Evolutionary conservation across 2,113 vertebrate genomes (phyloP).

Genomic region (Myocastor coypus): DNA sequence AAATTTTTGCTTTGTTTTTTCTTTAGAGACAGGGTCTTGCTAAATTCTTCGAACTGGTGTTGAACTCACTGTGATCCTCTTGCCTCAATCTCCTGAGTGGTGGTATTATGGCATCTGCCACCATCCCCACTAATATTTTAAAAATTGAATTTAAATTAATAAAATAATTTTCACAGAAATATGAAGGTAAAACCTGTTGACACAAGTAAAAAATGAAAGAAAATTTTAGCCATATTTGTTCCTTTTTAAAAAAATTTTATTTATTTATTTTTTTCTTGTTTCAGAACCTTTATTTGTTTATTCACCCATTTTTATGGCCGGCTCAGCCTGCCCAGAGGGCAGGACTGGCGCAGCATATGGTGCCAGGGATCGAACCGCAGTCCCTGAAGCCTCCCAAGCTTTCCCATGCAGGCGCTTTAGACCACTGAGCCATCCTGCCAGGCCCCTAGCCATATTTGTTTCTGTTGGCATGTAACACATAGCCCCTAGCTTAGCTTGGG

Average conservation of each 20-base stretch:
- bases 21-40: not conserved
- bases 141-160: constrained; percentile 28
- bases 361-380: too few relatives aligned
- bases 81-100: not conserved
- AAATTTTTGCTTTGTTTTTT: not conserved
- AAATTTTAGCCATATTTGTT: not conserved
- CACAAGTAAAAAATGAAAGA: not conserved
- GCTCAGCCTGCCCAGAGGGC: too few relatives aligned
- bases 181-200: not conserved
- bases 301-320: too few relatives aligned
- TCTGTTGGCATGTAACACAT: not conserved
- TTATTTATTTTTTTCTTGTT: too few relatives aligned
- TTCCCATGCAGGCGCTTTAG: too few relatives aligned
- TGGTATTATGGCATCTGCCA: not conserved
- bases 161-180: not conserved
- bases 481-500: not conserved
- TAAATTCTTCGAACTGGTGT: not conserved
- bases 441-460: not conserved
- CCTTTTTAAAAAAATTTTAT: too few relatives aligned
- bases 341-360: too few relatives aligned
- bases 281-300: too few relatives aligned
- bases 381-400: too few relatives aligned
- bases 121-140: not conserved
- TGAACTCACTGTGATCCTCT: not conserved
- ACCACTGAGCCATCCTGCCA: too few relatives aligned